These are phyloP conservation scores for Germaria angustata DNA, from an alignment of 2,888 invertebrate genomes.

Conservation along the genomic window DNA sequence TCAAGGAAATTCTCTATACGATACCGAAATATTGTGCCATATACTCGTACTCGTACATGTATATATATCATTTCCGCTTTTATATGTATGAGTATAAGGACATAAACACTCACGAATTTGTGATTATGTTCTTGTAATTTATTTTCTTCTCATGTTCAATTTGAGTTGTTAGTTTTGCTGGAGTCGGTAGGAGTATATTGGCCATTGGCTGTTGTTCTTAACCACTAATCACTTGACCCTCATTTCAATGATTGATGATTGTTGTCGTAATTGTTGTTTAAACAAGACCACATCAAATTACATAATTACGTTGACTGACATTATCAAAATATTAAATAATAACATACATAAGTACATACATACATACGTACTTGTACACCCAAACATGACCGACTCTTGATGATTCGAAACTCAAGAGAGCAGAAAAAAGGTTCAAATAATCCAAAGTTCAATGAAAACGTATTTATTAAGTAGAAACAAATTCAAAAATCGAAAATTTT, in stretches of 20 bases:
- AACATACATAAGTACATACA: too few relatives aligned
- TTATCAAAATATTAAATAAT: constrained; percentile 40
- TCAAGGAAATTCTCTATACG: not conserved
- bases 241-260: constrained; percentile 18
- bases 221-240: not conserved
- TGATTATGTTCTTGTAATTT: constrained; percentile 3
- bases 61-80: too few relatives aligned
- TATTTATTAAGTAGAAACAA: too few relatives aligned
- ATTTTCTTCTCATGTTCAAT: not conserved
- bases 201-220: not conserved
- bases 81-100: too few relatives aligned
- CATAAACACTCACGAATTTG: not conserved
- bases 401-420: too few relatives aligned
- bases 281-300: constrained; percentile 28
- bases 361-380: too few relatives aligned
- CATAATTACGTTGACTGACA: constrained; percentile 41
- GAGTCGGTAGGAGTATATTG: not conserved
- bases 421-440: too few relatives aligned
- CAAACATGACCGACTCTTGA: too few relatives aligned
- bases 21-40: not conserved
- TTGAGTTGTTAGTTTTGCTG: not conserved
- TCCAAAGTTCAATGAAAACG: too few relatives aligned
- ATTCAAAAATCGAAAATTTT: too few relatives aligned
- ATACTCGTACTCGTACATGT: too few relatives aligned
- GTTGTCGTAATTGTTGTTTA: not conserved